A percentile compares a stretch with the other conserved stretches of the same genome.
Evolutionary conservation across 2,888 invertebrate species (phyloP).

Genomic region (Clivina fossor): DNA sequence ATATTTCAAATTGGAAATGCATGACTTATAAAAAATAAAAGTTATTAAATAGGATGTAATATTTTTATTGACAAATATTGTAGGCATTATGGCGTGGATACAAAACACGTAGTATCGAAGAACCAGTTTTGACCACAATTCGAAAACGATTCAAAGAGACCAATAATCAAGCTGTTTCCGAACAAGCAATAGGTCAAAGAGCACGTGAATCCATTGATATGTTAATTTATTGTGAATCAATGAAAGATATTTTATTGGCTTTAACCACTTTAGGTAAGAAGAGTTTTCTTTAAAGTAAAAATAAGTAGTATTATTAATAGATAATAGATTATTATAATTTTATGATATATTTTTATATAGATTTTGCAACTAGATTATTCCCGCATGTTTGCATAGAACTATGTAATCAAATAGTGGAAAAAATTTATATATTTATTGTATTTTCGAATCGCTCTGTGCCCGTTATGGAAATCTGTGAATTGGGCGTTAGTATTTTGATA

Average conservation of each 20-base stretch:
- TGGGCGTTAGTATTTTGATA: conserved; percentile 62
- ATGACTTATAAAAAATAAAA: too few relatives aligned
- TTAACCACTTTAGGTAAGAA: conserved; percentile 52
- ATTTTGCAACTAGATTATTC: conserved; percentile 52
- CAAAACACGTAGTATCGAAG: conserved; percentile 44
- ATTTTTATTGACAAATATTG: too few relatives aligned
- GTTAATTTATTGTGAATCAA: conserved; percentile 45
- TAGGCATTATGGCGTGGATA: conserved; percentile 54
- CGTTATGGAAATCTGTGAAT: conserved; percentile 60
- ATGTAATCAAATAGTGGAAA: conserved; percentile 49
- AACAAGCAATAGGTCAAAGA: conserved; percentile 49
- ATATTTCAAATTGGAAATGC: too few relatives aligned
- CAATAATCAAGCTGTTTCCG: conserved; percentile 44
- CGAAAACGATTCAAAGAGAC: conserved; percentile 46
- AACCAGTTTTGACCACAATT: conserved; percentile 43
- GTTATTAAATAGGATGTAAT: too few relatives aligned
- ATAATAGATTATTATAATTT: conserved; percentile 13
- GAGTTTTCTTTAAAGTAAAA: conserved; percentile 10
- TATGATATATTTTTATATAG: conserved; percentile 48
- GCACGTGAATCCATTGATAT: conserved; percentile 47
- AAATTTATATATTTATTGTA: conserved; percentile 50
- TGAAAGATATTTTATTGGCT: conserved; percentile 50
- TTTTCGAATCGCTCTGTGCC: conserved; percentile 61
- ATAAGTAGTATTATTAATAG: neutral
- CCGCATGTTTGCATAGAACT: conserved; percentile 47